Evolutionary conservation across 2,113 vertebrate species (phyloP).

Genomic region (Oxyura jamaicensis): DNA sequence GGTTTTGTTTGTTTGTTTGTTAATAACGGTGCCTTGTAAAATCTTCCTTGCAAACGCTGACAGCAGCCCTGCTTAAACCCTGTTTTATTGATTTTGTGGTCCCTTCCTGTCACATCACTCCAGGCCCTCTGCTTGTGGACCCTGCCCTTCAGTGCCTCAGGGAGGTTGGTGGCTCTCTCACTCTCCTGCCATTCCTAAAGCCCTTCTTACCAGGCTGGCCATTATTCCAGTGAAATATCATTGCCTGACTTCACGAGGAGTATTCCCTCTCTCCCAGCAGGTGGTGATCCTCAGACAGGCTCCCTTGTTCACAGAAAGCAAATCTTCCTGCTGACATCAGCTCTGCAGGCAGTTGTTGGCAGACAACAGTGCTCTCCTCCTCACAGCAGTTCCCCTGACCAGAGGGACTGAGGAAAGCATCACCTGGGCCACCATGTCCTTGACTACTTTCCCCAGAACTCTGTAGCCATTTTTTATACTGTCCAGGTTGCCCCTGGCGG

Average conservation of each 20-base stretch:
- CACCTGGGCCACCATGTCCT: not conserved
- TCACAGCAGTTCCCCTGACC: not conserved
- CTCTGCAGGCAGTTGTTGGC: rapidly evolving
- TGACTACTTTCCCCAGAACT: not conserved
- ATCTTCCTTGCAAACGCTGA: too few relatives aligned
- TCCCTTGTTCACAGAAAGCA: not conserved
- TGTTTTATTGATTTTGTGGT: not conserved
- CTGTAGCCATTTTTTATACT: not conserved
- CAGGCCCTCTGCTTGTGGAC: not conserved
- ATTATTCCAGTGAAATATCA: not conserved
- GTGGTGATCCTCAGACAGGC: rapidly evolving
- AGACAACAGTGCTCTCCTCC: not conserved
- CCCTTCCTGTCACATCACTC: not conserved
- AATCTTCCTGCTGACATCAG: not conserved
- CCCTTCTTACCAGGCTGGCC: not conserved
- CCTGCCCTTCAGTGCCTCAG: not conserved
- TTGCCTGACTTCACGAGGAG: not conserved
- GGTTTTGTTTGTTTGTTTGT: not conserved
- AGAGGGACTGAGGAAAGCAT: not conserved
- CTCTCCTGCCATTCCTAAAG: not conserved
- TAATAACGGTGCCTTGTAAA: not conserved
- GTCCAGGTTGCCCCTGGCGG: not conserved
- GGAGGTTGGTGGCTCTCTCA: not conserved
- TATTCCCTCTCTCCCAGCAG: not conserved
- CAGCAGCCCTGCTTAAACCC: not conserved